Evolutionary conservation across 2,113 vertebrate species (phyloP).

Genomic region (Saguinus imperator): DNA sequence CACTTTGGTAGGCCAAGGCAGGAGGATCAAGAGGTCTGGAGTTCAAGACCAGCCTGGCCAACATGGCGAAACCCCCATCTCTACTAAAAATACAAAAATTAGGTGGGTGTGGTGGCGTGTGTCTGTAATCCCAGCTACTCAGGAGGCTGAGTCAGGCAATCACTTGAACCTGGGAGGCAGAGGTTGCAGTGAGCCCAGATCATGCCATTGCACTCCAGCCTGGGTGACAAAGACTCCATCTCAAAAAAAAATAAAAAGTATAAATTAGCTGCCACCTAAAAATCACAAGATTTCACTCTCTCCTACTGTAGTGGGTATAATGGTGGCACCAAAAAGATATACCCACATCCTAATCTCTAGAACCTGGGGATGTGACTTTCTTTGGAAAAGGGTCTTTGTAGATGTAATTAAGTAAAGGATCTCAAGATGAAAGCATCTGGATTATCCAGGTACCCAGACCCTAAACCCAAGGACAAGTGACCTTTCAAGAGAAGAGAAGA

Average conservation of each 20-base stretch:
- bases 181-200: too few species aligned
- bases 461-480: neutral
- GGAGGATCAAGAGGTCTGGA: too few species aligned
- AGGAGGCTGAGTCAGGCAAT: too few species aligned
- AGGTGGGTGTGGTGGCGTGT: too few species aligned
- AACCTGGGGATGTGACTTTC: neutral
- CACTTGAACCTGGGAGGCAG: too few species aligned
- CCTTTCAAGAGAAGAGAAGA: neutral
- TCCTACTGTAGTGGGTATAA: neutral
- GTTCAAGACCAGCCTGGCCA: too few species aligned
- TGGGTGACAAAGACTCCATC: too few species aligned
- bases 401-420: neutral
- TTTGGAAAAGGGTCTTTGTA: neutral
- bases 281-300: neutral
- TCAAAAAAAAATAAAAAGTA: neutral
- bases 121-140: too few species aligned
- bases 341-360: neutral
- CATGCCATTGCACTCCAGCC: too few species aligned
- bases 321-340: neutral
- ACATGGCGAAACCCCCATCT: too few species aligned
- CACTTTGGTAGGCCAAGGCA: too few species aligned
- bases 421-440: neutral
- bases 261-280: neutral
- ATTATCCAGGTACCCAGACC: neutral
- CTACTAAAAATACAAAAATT: too few species aligned